Evolutionary conservation across 2,888 invertebrate genomes (phyloP).

Genomic region (Aromia moschata): DNA sequence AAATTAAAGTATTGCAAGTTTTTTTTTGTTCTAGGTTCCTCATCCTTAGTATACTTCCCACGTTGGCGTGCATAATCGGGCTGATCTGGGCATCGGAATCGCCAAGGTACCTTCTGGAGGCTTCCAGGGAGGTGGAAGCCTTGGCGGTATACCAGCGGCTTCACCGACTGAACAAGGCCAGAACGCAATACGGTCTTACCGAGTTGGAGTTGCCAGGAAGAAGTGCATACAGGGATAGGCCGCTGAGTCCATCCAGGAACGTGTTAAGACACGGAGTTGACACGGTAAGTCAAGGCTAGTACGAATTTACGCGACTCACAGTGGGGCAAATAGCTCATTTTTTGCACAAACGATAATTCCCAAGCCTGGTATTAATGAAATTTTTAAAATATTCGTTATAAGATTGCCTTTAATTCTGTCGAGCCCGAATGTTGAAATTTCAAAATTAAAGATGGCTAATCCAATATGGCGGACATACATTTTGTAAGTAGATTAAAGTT

Average conservation of each 20-base stretch:
- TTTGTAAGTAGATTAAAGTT: too few species aligned
- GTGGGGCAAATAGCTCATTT: too few species aligned
- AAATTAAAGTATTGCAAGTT: too few species aligned
- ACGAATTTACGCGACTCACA: too few species aligned
- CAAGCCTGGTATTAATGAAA: too few species aligned
- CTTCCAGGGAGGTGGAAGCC: slow-evolving; percentile 80
- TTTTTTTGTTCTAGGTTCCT: slow-evolving; percentile 62
- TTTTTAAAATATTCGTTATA: too few species aligned
- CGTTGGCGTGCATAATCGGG: slow-evolving; percentile 74
- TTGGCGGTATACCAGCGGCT: slow-evolving; percentile 77
- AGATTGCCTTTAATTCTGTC: too few species aligned
- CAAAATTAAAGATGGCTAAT: too few species aligned
- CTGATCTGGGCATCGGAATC: slow-evolving; percentile 80
- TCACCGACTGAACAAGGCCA: slow-evolving; percentile 58
- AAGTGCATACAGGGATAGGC: slow-evolving; percentile 61
- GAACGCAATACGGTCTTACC: slow-evolving; percentile 69
- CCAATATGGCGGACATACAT: too few species aligned
- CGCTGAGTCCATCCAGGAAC: slow-evolving; percentile 54
- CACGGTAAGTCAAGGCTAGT: slow-evolving; percentile 53
- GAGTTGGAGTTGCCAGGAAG: slow-evolving; percentile 77
- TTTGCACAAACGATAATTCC: too few species aligned
- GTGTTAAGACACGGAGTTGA: slow-evolving; percentile 56
- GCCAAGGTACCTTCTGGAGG: slow-evolving; percentile 76
- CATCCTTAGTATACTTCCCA: slow-evolving; percentile 75
- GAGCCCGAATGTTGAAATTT: too few species aligned